These are phyloP conservation scores for Pyrocephalus nanus DNA, from an alignment of 2,797 vertebrate genomes.

Conservation along the genomic window DNA sequence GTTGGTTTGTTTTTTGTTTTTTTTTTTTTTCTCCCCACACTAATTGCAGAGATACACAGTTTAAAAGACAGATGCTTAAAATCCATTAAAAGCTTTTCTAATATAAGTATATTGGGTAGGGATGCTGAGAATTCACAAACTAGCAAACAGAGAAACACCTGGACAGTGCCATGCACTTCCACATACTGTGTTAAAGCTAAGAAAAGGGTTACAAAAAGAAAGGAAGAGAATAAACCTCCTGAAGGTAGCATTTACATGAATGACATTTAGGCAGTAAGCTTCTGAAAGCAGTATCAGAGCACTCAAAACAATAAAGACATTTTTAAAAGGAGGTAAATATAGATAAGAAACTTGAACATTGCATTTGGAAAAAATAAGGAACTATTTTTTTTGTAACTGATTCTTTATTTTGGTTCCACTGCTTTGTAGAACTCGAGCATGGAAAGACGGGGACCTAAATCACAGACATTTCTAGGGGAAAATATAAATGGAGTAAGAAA, in stretches of 20 bases:
- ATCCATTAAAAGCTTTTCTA: background rate
- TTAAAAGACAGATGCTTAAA: background rate
- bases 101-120: background rate
- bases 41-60: background rate
- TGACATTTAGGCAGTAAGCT: background rate
- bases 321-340: background rate
- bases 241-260: background rate
- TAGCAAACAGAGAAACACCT: background rate
- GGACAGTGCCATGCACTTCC: background rate
- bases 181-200: background rate
- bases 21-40: accelerated
- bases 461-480: background rate
- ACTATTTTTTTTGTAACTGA: background rate
- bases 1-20: background rate
- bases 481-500: background rate
- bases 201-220: background rate
- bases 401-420: background rate
- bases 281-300: background rate
- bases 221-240: background rate
- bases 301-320: background rate
- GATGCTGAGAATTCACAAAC: background rate
- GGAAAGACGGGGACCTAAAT: background rate
- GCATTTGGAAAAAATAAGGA: background rate
- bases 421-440: background rate
- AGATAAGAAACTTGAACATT: background rate